phyloP scores from a whole-genome alignment of 2,888 invertebrate genomes.

The Xestobium rufovillosum region DNA sequence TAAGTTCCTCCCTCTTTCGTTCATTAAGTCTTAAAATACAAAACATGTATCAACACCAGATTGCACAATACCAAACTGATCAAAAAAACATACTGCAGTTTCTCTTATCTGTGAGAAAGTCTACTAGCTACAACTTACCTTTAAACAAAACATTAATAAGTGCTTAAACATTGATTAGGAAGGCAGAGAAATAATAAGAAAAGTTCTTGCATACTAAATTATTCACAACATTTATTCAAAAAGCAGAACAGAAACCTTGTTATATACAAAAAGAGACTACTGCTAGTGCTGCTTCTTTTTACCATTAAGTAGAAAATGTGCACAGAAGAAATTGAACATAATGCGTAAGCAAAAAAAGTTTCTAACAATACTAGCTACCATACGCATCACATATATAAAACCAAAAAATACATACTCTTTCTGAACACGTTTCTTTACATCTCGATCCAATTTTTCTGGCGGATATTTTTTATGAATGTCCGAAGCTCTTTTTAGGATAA shows the following conservation, averaged over 20 bases:
- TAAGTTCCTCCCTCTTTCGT: slow-evolving; percentile 52
- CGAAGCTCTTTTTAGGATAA: slow-evolving; percentile 63
- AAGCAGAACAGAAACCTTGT: too few species aligned
- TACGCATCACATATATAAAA: slow-evolving; percentile 23
- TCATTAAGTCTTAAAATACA: slow-evolving; percentile 49
- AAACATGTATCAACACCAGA: too few species aligned
- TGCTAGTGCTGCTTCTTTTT: slow-evolving; percentile 27
- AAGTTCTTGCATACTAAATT: too few species aligned
- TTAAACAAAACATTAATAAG: too few species aligned
- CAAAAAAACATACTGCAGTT: too few species aligned
- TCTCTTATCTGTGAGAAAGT: too few species aligned
- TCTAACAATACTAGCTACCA: slow-evolving; percentile 25
- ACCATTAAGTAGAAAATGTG: slow-evolving; percentile 21
- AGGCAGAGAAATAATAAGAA: too few species aligned
- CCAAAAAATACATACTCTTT: slow-evolving; percentile 56
- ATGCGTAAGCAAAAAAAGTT: slow-evolving; percentile 32
- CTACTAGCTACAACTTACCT: too few species aligned
- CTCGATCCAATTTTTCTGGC: slow-evolving; percentile 61
- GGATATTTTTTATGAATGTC: slow-evolving; percentile 68
- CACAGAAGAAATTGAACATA: slow-evolving; percentile 40
- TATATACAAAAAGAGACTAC: too few species aligned
- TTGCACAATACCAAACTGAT: too few species aligned
- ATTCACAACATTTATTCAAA: too few species aligned
- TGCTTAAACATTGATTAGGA: too few species aligned
- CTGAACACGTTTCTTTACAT: slow-evolving; percentile 60